phyloP scores from a whole-genome alignment of 2,113 vertebrate species.

The Pedetes capensis region DNA sequence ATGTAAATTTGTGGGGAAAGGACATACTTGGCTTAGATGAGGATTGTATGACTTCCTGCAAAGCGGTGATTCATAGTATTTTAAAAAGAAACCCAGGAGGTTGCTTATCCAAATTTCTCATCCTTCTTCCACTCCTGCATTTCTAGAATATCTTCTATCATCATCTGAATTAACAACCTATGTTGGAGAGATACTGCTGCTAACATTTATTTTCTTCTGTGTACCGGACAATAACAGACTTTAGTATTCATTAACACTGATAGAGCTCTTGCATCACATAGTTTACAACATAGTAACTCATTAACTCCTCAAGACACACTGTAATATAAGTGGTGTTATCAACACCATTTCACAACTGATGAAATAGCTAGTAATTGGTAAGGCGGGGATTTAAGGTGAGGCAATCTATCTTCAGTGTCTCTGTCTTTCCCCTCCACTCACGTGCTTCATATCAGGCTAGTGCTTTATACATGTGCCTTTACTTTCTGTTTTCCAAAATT shows the following conservation, averaged over 20 bases:
- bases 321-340: not conserved
- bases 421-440: not conserved
- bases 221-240: not conserved
- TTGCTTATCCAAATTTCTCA: not conserved
- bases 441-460: not conserved
- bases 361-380: not conserved
- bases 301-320: not conserved
- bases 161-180: not conserved
- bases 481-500: not conserved
- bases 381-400: not conserved
- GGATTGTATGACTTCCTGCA: not conserved
- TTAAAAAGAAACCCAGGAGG: not conserved
- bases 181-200: not conserved
- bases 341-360: not conserved
- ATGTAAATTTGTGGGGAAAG: not conserved
- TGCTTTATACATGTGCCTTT: not conserved
- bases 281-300: not conserved
- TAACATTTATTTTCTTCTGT: not conserved
- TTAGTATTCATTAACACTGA: constrained; percentile 26
- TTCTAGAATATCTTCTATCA: constrained; percentile 14
- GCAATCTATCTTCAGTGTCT: not conserved
- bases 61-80: not conserved
- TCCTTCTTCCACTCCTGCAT: not conserved
- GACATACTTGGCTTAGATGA: not conserved
- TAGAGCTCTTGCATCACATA: not conserved